phyloP scores from a whole-genome alignment of 2,888 invertebrate genomes.

The Stenolophus ochropezus region DNA sequence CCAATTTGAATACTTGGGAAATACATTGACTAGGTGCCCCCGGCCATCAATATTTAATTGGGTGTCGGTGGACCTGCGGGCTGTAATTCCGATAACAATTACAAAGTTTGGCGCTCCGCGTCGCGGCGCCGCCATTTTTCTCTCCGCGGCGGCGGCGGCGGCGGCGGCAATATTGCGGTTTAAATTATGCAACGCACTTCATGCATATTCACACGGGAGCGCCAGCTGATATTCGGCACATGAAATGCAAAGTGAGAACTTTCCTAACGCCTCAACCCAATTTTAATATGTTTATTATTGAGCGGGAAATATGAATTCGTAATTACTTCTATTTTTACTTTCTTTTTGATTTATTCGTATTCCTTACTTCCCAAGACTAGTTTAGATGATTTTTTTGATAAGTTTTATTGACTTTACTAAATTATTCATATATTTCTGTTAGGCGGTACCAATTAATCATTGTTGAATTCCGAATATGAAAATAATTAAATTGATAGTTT shows the following conservation, averaged over 20 bases:
- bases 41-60: constrained; percentile 56
- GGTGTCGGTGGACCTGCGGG: constrained; percentile 42
- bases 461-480: too few species aligned
- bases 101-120: constrained; percentile 58
- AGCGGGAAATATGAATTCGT: neutral
- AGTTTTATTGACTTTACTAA: too few species aligned
- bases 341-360: neutral
- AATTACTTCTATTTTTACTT: neutral
- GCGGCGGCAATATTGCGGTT: constrained; percentile 50
- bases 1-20: constrained; percentile 51
- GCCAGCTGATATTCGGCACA: constrained; percentile 46
- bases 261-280: neutral
- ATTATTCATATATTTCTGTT: too few species aligned
- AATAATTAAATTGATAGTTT: too few species aligned
- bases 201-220: constrained; percentile 55
- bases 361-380: too few species aligned
- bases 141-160: constrained; percentile 5
- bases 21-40: constrained; percentile 44
- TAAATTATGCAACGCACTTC: constrained; percentile 59
- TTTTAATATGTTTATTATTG: neutral
- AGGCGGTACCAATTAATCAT: too few species aligned
- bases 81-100: constrained; percentile 60
- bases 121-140: constrained; percentile 57
- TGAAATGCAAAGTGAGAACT: neutral
- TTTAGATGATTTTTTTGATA: neutral